Evolutionary conservation across 1,140 invertebrate species (phyloP), one percentile per base, ranked within the genome.

Genomic region (Pseudomyrmex sp.): DNA sequence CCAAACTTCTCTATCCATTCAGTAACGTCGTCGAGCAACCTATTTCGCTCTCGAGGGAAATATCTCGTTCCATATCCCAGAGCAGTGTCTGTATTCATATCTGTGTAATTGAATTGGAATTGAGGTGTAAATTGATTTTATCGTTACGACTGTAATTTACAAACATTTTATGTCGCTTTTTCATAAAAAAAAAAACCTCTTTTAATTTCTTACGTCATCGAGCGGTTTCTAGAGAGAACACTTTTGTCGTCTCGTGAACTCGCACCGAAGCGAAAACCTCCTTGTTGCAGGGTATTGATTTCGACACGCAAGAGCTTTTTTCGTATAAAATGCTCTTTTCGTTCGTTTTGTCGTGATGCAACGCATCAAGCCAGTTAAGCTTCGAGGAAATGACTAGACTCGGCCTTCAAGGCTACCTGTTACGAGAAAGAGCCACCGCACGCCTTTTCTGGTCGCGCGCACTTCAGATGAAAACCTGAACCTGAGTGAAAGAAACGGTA

Each of bases 391-490:
- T 63, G 70, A 82, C 48, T 26, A 12, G 44, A 23, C 46, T 69
- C 68, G 13, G 58, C 18, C 72, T 65, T 75, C 58, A 75, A 63
- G 48, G 54, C 46, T 80, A 80, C 66, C 76, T 80, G 66, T 80
- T 72, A 80, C 65, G 52, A 69, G 65, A 79, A 12, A 35, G 35
- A 35, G 35, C 35, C 35, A 35, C 35, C 26, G 18, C 18, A 23
- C 65, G 69, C 58, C 48, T 62, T 46, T 35, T 50, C 48, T 48
- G 26, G 23, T 75, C 70, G 48, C 46, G 56, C 18, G 56, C 18
- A 54, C 10, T 48, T 54, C 75, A 82, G 59, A 63, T 82, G 79
- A 70, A 75, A 82, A 82, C 76, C 58, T 79, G 58, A 79, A 61
- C 76, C 35, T 7, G 35, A 58, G 65, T 66, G 59, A 70, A 82